Base-by-base conservation (phyloP, 2,113 vertebrate genomes). In the Tachysurus vachellii region DNA sequence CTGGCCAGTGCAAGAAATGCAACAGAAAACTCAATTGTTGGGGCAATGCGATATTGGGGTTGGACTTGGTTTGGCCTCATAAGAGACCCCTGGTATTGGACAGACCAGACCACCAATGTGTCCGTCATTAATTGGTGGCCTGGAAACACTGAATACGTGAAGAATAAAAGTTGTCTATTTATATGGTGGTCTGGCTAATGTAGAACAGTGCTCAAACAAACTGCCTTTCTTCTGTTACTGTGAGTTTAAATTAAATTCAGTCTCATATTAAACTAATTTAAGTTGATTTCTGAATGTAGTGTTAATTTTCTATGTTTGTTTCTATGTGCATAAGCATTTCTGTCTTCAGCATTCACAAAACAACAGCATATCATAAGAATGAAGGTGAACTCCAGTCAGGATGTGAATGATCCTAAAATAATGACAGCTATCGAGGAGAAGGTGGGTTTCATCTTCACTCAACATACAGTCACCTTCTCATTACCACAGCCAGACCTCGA, bases 171-270 rank as follows among this genome's bases (percentile, higher is more conserved):
- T 50, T 75, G 87, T 12, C 8, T 64, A 14, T 47, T 50, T 28
- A 83, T 42, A 36, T 80, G 44, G 19, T 13, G 19, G 47, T 12
- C 5, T 21, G 50, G 54, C 66, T 23, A 13, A 23, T 50, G 79
- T 68, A 47, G 50, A 21, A 36, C 0, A 12, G 61, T 88, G 87
- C 73, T 36, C 47, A 50, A 50, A 75, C 19, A 75, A 4, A 12
- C 5, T 75, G 47, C 75, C 75, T 77, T 77, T 77, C 12, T 77
- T 77, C 77, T 88, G 83, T 70, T 28, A 83, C n/a, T 44, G 23
- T 77, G 75, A 85, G n/a, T 53, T 84, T 28, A 71, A 81, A 64
- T 61, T 31, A 71, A 5, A 71, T 44, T 31, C 54, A 8, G 5
- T 44, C 12, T 76, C 26, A 44, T 53, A 10, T n/a, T 23, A 14